These are phyloP conservation scores for Synergus umbraculus DNA, from an alignment of 2,888 invertebrate genomes.

Conservation along the genomic window DNA sequence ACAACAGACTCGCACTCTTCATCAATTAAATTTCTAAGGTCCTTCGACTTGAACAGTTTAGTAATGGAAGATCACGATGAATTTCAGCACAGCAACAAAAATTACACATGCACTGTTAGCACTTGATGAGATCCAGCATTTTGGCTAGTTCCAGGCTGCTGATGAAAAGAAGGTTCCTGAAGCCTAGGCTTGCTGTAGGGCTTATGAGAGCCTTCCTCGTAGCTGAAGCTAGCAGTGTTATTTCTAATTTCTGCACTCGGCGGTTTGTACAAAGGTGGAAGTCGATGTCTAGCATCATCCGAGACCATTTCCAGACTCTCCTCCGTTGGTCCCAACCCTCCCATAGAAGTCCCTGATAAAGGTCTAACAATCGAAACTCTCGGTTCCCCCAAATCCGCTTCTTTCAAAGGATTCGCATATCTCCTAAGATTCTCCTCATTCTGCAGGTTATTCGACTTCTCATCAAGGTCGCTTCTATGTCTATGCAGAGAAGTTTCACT, in stretches of 20 bases:
- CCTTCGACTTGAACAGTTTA: conserved; percentile 5
- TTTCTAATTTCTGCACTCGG: conserved; percentile 91
- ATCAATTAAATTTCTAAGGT: conserved; percentile 2
- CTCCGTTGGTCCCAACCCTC: conserved; percentile 78
- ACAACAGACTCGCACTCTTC: background rate
- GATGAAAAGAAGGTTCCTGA: conserved; percentile 69
- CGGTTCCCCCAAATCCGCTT: conserved; percentile 79
- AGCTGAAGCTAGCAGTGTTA: conserved; percentile 84
- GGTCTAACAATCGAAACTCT: conserved; percentile 79
- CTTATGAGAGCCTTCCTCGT: conserved; percentile 74
- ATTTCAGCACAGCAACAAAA: conserved; percentile 3
- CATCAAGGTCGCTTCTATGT: conserved; percentile 85
- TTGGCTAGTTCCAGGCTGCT: conserved; percentile 74
- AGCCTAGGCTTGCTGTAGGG: conserved; percentile 75
- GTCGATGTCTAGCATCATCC: conserved; percentile 79
- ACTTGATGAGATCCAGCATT: conserved; percentile 69
- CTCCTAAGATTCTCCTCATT: conserved; percentile 93
- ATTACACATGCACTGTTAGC: conserved; percentile 74
- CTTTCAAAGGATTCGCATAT: conserved; percentile 88
- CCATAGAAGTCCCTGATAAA: conserved; percentile 76
- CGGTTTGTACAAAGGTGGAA: conserved; percentile 86
- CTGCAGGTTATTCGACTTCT: conserved; percentile 93
- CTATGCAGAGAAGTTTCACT: conserved; percentile 76
- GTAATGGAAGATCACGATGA: conserved; percentile 29
- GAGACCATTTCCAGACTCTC: conserved; percentile 83